Base-by-base conservation (phyloP, 1,140 invertebrate genomes). In the Heliconius nattereri region DNA sequence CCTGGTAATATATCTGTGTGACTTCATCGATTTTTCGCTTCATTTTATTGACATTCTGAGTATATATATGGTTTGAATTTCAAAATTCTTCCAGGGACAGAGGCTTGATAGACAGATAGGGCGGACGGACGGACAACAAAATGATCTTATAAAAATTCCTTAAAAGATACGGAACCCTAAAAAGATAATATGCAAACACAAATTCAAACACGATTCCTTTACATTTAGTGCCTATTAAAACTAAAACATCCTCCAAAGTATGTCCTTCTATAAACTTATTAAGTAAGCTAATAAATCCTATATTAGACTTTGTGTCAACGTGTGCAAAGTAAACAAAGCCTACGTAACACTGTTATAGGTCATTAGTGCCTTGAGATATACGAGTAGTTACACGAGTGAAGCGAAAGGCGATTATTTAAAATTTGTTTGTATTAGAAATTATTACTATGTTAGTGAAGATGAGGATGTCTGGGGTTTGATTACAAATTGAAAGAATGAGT, bases 311-410 rank as follows among this genome's bases (percentile, higher is more conserved):
- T 66, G 23, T 66, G 26, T 66, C 60, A 66, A 66, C 60, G 23
- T 66, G 23, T 29, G 60, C 60, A 29, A 66, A 66, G 60, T 66
- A 66, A 66, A 66, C 60, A 66, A 66, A 26, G 60, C 60, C 60
- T 60, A 60, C 54, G 11, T 60, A 60, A 60, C 8, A 60, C 54
- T 66, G 26, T 66, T 66, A 66, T 66, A 66, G 60, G 60, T 66
- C 60, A 66, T 66, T 66, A 66, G 60, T 29, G 60, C 13, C 26
- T 66, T 29, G 6, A 66, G 60, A 66, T 66, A 16, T 66, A 35
- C 32, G 32, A 35, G 32, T 35, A 13, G 60, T 16, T 1, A 29
- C 60, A 66, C 9, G 13, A 16, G 26, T 6, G 26, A 29, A 66
- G 60, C 23, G 60, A 13, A 29, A 66, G 6, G 60, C 60, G 60